A percentile compares a stretch with the other conserved stretches of the same genome.
Evolutionary conservation across 2,888 invertebrate species (phyloP).

Genomic region (Microctonus hyperodae): DNA sequence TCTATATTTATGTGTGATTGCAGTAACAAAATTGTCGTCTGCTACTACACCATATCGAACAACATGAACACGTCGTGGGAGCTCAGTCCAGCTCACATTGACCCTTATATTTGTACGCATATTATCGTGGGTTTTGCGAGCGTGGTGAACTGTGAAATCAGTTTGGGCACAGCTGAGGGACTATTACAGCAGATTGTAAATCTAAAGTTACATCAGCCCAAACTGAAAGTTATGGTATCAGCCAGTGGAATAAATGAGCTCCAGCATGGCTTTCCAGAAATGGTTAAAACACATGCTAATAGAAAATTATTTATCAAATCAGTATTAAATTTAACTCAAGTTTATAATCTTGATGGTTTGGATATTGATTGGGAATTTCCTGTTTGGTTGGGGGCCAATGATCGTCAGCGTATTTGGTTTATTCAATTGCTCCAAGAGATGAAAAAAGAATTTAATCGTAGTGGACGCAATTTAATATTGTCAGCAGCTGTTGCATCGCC

Average conservation of each 20-base stretch:
- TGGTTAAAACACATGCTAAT: constrained; percentile 75
- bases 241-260: constrained; percentile 70
- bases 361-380: constrained; percentile 93
- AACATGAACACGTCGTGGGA: constrained; percentile 53
- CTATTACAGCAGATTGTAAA: constrained; percentile 63
- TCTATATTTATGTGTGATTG: not conserved
- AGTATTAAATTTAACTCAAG: constrained; percentile 65
- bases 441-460: constrained; percentile 70
- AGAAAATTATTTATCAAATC: constrained; percentile 72
- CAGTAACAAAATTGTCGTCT: constrained; percentile 65
- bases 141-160: constrained; percentile 70
- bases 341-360: constrained; percentile 72
- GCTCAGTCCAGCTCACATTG: constrained; percentile 69
- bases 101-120: constrained; percentile 82
- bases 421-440: constrained; percentile 78
- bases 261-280: constrained; percentile 70
- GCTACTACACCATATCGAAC: constrained; percentile 74
- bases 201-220: constrained; percentile 69
- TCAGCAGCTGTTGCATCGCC: constrained; percentile 84
- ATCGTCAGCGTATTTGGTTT: constrained; percentile 75
- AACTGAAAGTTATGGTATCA: constrained; percentile 80
- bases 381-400: constrained; percentile 64
- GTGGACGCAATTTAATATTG: constrained; percentile 68
- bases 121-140: constrained; percentile 79
- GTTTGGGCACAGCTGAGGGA: constrained; percentile 62